Percentiles rank a stretch among this genome's conserved stretches.
Evolutionary conservation across 2,113 vertebrate species (phyloP).

Genomic region (Kryptolebias marmoratus): DNA sequence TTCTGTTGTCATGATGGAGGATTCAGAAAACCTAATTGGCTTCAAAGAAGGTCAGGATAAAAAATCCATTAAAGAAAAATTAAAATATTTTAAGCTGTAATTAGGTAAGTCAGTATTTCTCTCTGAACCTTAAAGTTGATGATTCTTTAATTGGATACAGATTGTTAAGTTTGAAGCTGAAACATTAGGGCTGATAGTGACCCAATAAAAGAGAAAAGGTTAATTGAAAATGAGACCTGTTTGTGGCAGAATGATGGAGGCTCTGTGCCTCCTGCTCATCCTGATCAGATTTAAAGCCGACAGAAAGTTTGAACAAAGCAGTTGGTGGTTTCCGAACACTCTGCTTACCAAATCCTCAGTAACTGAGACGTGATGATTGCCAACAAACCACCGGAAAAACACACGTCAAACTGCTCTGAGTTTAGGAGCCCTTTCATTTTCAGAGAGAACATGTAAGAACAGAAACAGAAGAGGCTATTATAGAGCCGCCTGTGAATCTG

Average conservation of each 20-base stretch:
- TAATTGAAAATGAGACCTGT: too few relatives aligned
- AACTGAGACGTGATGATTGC: slow-evolving; percentile 51
- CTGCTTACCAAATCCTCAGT: slow-evolving; percentile 33
- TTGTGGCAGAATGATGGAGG: neutral
- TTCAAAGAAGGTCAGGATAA: too few relatives aligned
- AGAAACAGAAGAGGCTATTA: slow-evolving; percentile 25
- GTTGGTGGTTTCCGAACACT: slow-evolving; percentile 36
- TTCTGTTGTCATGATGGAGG: too few relatives aligned
- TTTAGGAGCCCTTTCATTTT: slow-evolving; percentile 45
- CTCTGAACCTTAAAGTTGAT: too few relatives aligned
- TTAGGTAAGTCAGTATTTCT: too few relatives aligned
- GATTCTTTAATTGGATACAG: too few relatives aligned
- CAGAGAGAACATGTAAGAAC: slow-evolving; percentile 38
- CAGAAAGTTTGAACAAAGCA: slow-evolving; percentile 20
- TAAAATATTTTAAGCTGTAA: too few relatives aligned
- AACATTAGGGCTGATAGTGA: too few relatives aligned
- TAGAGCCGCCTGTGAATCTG: slow-evolving; percentile 33
- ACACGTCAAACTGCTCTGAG: neutral
- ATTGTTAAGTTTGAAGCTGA: too few relatives aligned
- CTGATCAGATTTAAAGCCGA: slow-evolving; percentile 30
- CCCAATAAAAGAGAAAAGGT: too few relatives aligned
- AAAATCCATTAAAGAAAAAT: too few relatives aligned
- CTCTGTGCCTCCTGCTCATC: slow-evolving; percentile 7
- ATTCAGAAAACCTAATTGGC: too few relatives aligned
- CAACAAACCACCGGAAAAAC: slow-evolving; percentile 33